Evolutionary conservation across 37 sponge, comb jelly and placozoan species (phyloP).

Genomic region (Sycon ciliatum): DNA sequence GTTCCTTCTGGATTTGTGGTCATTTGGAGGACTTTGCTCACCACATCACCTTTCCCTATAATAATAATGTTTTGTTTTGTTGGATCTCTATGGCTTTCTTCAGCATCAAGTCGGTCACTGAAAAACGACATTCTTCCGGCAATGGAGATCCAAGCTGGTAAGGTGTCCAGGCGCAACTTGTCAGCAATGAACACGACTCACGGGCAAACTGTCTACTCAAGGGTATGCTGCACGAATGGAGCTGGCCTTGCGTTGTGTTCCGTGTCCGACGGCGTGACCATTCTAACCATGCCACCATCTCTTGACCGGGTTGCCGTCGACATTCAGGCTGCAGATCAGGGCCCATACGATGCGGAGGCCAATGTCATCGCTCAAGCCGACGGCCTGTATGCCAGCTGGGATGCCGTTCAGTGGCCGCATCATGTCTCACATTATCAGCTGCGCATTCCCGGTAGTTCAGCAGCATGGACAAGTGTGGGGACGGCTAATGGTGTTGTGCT

Average conservation of each 20-base stretch:
- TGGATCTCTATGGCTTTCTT: no score
- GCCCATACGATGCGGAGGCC: conserved; percentile 10
- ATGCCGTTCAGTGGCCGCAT: conserved; percentile 25
- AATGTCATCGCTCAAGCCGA: conserved; percentile 27
- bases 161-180: no score
- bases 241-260: conserved; percentile 35
- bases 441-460: background rate
- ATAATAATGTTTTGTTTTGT: no score
- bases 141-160: no score
- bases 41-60: no score
- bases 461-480: conserved; percentile 38
- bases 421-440: conserved; percentile 40
- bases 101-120: no score
- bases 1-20: no score
- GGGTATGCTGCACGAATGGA: conserved; percentile 45
- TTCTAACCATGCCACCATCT: conserved; percentile 30
- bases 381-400: conserved; percentile 28
- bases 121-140: no score
- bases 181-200: background rate
- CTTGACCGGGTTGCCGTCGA: background rate
- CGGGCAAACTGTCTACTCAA: conserved; percentile 31
- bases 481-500: conserved; percentile 21
- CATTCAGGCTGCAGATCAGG: conserved; percentile 5
- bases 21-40: no score
- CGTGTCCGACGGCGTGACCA: conserved; percentile 51